Base-by-base conservation (phyloP, 2,888 invertebrate genomes). In the Eucera pruinosa region DNA sequence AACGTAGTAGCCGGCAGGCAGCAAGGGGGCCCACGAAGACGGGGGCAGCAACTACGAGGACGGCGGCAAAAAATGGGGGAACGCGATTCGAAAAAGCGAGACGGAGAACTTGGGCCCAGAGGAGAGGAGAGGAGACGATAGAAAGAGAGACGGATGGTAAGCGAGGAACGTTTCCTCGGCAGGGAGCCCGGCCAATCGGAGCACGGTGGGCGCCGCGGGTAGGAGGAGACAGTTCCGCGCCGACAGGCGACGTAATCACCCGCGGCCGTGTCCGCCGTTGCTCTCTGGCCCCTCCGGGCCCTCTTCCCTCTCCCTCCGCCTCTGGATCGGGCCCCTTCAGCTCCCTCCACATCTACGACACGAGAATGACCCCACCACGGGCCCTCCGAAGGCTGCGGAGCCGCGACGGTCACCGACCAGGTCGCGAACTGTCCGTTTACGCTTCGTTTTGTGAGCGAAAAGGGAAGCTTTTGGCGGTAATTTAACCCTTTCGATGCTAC, bases 201-300 rank as follows among this genome's bases (percentile, higher is more conserved):
- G 86, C 69, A 72, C 78, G 85, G 90, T 90, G 89, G 90, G 90
- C 90, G 90, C 89, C 90, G 87, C 88, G 89, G 90, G 89, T 91
- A 90, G 91, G 91, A 91, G 91, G 91, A 91, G 91, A 90, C 91
- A 90, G 91, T 91, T 90, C 91, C 90, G 89, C 90, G 90, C 90
- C 90, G 91, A 91, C 91, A 89, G 87, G 83, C 90, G 90, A 91
- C 90, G 91, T 91, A 91, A 91, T 91, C 91, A 91, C 90, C 90
- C 90, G 90, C 89, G 88, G 90, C 89, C 86, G 89, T 89, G 87
- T 89, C 81, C 79, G 86, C 82, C 73, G 83, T 75, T 84, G 86
- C 83, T 85, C 82, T 83, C 86, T 83, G 85, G 45, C 83, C 84
- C 84, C 85, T 86, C 85, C 83, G 81, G 84, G 80, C 71, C 71